Conservation (phyloP, 2,797 vertebrate species). For the Thunnus albacares region DNA sequence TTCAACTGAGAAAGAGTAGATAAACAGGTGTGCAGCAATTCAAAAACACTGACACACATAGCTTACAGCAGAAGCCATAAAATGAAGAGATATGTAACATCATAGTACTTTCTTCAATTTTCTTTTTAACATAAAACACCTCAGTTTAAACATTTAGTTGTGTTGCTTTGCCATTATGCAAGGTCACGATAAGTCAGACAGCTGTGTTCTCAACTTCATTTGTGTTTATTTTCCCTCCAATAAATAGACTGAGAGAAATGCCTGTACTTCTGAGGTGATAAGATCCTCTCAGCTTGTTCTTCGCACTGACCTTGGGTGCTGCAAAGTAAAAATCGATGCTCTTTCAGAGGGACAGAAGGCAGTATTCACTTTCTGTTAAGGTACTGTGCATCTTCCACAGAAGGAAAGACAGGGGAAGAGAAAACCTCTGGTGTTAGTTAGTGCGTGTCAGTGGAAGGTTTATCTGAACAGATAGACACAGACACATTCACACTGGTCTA, state of each 20-base stretch:
- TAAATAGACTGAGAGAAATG: constrained; percentile 66
- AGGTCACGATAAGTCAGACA: constrained; percentile 61
- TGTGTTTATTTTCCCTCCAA: constrained; percentile 71
- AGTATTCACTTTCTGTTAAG: constrained; percentile 77
- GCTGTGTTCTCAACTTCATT: constrained; percentile 63
- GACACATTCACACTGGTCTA: constrained; percentile 1
- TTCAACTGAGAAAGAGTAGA: constrained; percentile 13
- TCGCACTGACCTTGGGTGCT: constrained; percentile 76
- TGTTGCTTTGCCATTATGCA: constrained; percentile 32
- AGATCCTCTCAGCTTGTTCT: constrained; percentile 75
- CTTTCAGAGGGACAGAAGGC: constrained; percentile 73
- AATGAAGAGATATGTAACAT: constrained; percentile 25
- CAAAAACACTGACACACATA: constrained; percentile 10
- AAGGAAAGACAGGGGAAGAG: constrained; percentile 41
- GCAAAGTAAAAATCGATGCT: constrained; percentile 81
- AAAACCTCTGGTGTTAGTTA: constrained; percentile 58
- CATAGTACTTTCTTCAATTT: constrained; percentile 9
- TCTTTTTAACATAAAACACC: constrained; percentile 19
- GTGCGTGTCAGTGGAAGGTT: constrained; percentile 54
- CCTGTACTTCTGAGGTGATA: constrained; percentile 71
- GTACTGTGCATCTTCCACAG: constrained; percentile 47
- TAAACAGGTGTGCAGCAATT: constrained; percentile 10
- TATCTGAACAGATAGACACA: constrained; percentile 56
- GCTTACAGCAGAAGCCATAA: constrained; percentile 17
- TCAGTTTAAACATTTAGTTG: constrained; percentile 24